Evolutionary conservation across 2,888 invertebrate genomes (phyloP).

Genomic region (Parelbella ahira): DNA sequence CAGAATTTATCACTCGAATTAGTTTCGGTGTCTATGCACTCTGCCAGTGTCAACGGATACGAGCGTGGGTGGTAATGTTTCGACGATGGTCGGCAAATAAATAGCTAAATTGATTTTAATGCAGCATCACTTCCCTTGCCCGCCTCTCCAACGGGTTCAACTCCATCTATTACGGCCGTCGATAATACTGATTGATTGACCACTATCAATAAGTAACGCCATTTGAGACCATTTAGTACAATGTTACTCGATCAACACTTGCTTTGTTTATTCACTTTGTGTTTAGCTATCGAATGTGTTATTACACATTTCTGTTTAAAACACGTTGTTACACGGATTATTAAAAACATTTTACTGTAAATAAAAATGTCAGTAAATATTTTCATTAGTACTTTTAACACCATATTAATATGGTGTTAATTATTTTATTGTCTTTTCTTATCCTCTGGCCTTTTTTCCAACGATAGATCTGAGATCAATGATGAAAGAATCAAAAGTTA

Average conservation of each 20-base stretch:
- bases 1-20: constrained; percentile 26
- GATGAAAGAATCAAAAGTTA: constrained; percentile 5
- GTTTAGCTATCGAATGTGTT: background rate
- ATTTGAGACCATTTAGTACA: constrained; percentile 18
- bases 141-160: constrained; percentile 36
- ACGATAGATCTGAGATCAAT: no score
- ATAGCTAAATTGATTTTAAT: constrained; percentile 40
- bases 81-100: constrained; percentile 28
- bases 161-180: constrained; percentile 39
- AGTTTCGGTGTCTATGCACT: constrained; percentile 25
- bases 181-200: constrained; percentile 79
- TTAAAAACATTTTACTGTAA: no score
- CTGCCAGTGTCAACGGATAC: constrained; percentile 25
- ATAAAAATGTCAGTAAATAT: background rate
- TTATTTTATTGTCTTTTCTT: no score
- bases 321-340: no score
- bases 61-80: constrained; percentile 29
- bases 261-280: constrained; percentile 1
- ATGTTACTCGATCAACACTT: constrained; percentile 10
- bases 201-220: constrained; percentile 35
- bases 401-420: no score
- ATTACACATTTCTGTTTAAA: no score
- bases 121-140: constrained; percentile 34
- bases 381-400: no score
- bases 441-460: no score